These are phyloP conservation scores for Incurvaria masculella DNA, from an alignment of 2,888 invertebrate genomes.

Conservation along the genomic window DNA sequence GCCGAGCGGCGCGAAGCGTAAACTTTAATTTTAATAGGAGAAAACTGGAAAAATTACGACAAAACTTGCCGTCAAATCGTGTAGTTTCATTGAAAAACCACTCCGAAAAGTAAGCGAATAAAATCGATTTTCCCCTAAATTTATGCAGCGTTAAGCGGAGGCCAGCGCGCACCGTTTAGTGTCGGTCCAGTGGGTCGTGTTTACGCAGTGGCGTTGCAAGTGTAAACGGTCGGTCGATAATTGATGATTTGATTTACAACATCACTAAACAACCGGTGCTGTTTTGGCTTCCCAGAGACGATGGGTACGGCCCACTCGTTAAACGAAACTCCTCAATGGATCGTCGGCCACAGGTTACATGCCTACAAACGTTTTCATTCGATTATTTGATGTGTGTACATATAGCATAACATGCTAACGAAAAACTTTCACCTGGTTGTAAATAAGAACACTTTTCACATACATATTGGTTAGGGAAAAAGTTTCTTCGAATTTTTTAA, in stretches of 20 bases:
- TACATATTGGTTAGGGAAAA: too few species aligned
- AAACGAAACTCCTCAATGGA: neutral
- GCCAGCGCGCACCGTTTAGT: conserved; percentile 30
- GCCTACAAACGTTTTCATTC: too few species aligned
- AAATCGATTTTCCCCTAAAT: conserved; percentile 57
- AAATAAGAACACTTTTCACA: too few species aligned
- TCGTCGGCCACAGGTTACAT: too few species aligned
- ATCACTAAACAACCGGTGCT: conserved; percentile 54
- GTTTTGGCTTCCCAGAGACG: conserved; percentile 44
- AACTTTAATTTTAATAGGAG: neutral
- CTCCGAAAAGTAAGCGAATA: conserved; percentile 48
- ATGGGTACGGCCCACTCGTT: conserved; percentile 13
- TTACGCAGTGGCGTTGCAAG: conserved; percentile 54
- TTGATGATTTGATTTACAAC: conserved; percentile 57
- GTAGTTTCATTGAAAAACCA: neutral
- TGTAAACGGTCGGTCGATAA: conserved; percentile 55
- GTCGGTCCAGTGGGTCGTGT: conserved; percentile 51
- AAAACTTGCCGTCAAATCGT: conserved; percentile 10
- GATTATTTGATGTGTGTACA: too few species aligned
- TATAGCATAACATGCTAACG: too few species aligned
- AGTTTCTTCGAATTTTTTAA: too few species aligned
- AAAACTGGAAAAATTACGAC: conserved; percentile 26
- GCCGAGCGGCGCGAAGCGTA: too few species aligned
- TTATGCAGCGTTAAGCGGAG: conserved; percentile 49
- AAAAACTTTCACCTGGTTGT: too few species aligned